Conservation (phyloP, 2,888 invertebrate species). For the Lasioglossum calceatum region DNA sequence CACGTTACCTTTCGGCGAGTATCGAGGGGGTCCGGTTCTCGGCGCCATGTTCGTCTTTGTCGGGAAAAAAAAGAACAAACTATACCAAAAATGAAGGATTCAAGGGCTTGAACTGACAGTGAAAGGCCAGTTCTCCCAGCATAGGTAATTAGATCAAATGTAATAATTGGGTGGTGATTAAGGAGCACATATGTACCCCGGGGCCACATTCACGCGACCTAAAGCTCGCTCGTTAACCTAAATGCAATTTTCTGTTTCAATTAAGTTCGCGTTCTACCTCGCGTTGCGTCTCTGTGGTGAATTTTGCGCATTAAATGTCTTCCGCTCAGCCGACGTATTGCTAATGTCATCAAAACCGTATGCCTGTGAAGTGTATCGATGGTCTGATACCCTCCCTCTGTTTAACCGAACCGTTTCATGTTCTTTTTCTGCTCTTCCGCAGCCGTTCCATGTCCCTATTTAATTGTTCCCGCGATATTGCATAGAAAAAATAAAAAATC, state of each 20-base stretch:
- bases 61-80: neutral
- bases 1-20: conserved; percentile 28
- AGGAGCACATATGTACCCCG: neutral
- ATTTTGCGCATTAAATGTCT: conserved; percentile 26
- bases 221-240: conserved; percentile 33
- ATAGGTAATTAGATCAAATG: conserved; percentile 7
- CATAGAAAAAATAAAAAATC: neutral
- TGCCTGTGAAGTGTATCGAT: conserved; percentile 20
- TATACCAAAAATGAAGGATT: neutral
- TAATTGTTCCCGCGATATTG: neutral
- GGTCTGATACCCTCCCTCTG: neutral
- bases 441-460: neutral
- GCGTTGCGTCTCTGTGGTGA: neutral
- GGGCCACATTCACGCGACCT: conserved; percentile 18
- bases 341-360: conserved; percentile 16
- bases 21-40: conserved; percentile 18
- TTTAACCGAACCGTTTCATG: neutral
- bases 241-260: conserved; percentile 40
- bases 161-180: conserved; percentile 21
- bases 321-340: neutral
- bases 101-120: neutral
- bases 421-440: neutral
- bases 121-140: neutral
- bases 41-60: neutral
- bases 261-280: conserved; percentile 16